Evolutionary conservation across 2,797 vertebrate genomes (phyloP).

Genomic region (Phalloptychus januarius): DNA sequence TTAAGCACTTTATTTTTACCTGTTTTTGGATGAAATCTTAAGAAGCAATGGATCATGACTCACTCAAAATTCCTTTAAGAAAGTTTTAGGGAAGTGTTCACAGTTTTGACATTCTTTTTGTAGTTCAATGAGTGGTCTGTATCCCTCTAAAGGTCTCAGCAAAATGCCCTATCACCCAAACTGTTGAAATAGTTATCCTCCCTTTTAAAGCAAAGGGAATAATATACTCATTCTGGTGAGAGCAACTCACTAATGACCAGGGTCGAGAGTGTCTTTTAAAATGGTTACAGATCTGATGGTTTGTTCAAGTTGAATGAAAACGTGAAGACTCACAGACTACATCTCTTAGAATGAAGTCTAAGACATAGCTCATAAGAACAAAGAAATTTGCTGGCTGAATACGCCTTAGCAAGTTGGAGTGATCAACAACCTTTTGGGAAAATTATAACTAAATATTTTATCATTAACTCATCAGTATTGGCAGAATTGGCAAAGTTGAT

Average conservation of each 20-base stretch:
- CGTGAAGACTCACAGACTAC: conserved; percentile 15
- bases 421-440: not conserved
- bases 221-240: conserved; percentile 19
- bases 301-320: conserved; percentile 1
- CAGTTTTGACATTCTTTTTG: conserved; percentile 59
- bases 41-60: conserved; percentile 12
- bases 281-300: conserved; percentile 36
- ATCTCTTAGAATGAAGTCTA: conserved; percentile 4
- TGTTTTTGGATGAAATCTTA: conserved; percentile 6
- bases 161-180: conserved; percentile 77
- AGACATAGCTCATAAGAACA: not conserved
- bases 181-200: conserved; percentile 75
- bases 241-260: conserved; percentile 54
- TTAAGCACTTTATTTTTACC: not conserved
- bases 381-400: not conserved
- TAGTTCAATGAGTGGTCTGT: conserved; percentile 65
- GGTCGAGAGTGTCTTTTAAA: conserved; percentile 41
- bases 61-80: conserved; percentile 23
- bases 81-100: conserved; percentile 41
- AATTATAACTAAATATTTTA: not conserved
- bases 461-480: not conserved
- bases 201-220: conserved; percentile 55
- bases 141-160: conserved; percentile 54
- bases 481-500: not conserved
- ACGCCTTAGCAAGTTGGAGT: not conserved